phyloP scores from a whole-genome alignment of 2,888 invertebrate genomes.

The Lagria hirta region DNA sequence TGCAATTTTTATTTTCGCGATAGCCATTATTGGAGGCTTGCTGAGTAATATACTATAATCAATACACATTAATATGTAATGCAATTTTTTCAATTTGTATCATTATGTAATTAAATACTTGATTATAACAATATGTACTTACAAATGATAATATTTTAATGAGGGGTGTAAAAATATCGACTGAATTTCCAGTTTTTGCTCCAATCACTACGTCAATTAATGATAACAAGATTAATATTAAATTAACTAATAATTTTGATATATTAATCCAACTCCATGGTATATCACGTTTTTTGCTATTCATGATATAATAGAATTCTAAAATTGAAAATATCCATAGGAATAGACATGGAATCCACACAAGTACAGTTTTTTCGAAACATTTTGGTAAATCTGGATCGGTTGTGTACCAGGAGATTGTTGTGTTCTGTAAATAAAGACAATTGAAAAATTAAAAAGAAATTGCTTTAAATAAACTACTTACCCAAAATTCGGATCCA shows the following conservation, averaged over 20 bases:
- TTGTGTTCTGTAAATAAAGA: conserved; percentile 67
- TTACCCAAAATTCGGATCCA: conserved; percentile 80
- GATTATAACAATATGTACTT: no score
- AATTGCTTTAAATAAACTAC: conserved; percentile 37
- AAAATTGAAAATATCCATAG: conserved; percentile 76
- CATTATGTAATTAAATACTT: no score
- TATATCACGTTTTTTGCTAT: conserved; percentile 75
- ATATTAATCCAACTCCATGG: conserved; percentile 76
- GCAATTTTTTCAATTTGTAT: no score
- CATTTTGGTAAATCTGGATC: conserved; percentile 84
- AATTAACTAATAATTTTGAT: conserved; percentile 68
- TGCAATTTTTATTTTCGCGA: no score
- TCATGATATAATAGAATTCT: conserved; percentile 73
- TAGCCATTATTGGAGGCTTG: no score
- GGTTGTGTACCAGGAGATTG: conserved; percentile 76
- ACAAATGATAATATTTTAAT: conserved; percentile 80
- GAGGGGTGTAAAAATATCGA: conserved; percentile 76
- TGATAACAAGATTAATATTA: conserved; percentile 66
- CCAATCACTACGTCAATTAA: conserved; percentile 68
- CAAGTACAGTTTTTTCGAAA: conserved; percentile 86
- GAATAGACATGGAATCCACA: conserved; percentile 87
- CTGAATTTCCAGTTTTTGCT: conserved; percentile 57
- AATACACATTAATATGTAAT: no score
- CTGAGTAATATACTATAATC: no score
- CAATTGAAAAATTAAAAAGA: conserved; percentile 11